Conservation (phyloP, 2,888 invertebrate genomes). For the Drosophila longiperda region DNA sequence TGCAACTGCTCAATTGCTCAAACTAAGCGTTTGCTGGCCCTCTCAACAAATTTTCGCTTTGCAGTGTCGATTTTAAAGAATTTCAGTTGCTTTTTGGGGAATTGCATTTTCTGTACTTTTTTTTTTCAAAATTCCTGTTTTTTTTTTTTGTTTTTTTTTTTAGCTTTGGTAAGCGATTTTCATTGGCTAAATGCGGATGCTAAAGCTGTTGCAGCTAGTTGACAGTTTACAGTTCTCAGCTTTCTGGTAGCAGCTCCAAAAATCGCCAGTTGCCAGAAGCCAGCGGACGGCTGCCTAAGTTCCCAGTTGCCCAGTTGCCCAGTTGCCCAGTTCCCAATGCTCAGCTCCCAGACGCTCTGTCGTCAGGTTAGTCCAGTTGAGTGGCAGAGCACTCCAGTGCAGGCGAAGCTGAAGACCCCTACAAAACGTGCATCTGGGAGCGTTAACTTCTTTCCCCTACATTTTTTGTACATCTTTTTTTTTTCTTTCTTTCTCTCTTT, state of each 20-base stretch:
- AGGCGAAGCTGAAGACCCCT: slow-evolving; percentile 40
- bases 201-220: slow-evolving; percentile 34
- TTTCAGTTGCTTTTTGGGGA: slow-evolving; percentile 11
- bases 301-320: slow-evolving; percentile 6
- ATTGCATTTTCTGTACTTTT: background rate
- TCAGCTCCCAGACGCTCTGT: slow-evolving; percentile 66
- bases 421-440: slow-evolving; percentile 67
- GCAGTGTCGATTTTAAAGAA: slow-evolving; percentile 12
- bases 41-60: slow-evolving; percentile 16
- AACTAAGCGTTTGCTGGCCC: slow-evolving; percentile 54
- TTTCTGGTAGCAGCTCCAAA: slow-evolving; percentile 21
- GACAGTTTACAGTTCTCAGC: slow-evolving; percentile 43
- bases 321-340: slow-evolving; percentile 21
- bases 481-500: background rate
- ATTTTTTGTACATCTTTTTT: background rate
- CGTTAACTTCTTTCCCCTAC: slow-evolving; percentile 62
- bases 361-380: slow-evolving; percentile 75
- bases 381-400: slow-evolving; percentile 62
- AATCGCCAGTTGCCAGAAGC: slow-evolving; percentile 31
- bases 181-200: slow-evolving; percentile 9
- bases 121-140: background rate
- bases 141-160: background rate
- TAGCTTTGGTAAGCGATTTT: slow-evolving; percentile 9
- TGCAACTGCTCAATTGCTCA: slow-evolving; percentile 3
- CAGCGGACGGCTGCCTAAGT: slow-evolving; percentile 7